A percentile compares a stretch with the other conserved stretches of the same genome.
phyloP scores from a whole-genome alignment of 2,113 vertebrate genomes.

The Malurus elegans region DNA sequence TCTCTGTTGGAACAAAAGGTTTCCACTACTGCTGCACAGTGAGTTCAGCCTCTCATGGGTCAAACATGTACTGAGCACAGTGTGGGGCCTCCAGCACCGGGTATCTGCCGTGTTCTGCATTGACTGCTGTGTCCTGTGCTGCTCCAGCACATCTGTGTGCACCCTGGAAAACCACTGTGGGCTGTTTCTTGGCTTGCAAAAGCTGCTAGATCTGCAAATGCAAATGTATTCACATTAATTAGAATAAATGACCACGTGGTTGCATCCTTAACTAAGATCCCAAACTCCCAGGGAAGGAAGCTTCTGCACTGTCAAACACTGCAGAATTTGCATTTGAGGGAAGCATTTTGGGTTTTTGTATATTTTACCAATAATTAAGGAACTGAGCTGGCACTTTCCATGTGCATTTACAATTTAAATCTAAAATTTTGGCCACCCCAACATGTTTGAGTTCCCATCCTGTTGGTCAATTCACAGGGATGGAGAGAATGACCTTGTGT shows the following conservation, averaged over 20 bases:
- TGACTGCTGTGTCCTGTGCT: not conserved
- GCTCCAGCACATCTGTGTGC: not conserved
- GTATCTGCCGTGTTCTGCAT: rapidly evolving
- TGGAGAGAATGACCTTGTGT: not conserved
- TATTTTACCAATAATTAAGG: constrained; percentile 8
- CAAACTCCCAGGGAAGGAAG: not conserved
- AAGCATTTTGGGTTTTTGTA: not conserved
- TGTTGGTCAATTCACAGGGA: not conserved
- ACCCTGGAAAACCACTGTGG: not conserved
- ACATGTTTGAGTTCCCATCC: not conserved
- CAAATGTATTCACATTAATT: constrained; percentile 16
- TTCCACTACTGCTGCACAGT: not conserved
- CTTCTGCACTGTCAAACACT: not conserved
- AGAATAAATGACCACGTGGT: not conserved
- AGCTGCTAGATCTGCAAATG: not conserved
- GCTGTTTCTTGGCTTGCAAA: not conserved
- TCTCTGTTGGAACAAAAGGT: not conserved
- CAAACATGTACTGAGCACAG: not conserved
- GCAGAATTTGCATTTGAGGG: not conserved
- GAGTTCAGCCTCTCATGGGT: not conserved
- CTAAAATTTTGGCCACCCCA: not conserved
- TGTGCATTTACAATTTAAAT: constrained; percentile 5
- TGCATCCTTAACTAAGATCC: not conserved
- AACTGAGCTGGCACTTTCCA: not conserved
- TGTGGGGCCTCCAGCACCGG: not conserved